Evolutionary conservation across 2,888 invertebrate genomes (phyloP).

Genomic region (Axea sp.): DNA sequence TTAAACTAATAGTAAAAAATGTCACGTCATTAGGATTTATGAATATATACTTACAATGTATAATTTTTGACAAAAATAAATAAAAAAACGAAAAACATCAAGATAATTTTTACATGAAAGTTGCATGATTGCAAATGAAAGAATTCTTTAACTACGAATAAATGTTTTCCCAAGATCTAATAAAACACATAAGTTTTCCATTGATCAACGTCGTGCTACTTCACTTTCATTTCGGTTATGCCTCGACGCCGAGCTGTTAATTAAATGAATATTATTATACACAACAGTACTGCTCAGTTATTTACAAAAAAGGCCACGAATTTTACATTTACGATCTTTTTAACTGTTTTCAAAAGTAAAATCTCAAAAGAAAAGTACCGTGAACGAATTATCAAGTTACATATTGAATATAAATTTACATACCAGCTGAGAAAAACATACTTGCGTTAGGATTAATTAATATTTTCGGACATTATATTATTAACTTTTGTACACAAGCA

Average conservation of each 20-base stretch:
- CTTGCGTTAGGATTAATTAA: too few species aligned
- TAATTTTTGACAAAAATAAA: background rate
- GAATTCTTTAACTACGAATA: conserved; percentile 18
- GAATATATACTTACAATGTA: too few species aligned
- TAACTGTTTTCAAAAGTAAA: conserved; percentile 36
- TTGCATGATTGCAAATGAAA: conserved; percentile 32
- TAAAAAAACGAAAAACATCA: conserved; percentile 2
- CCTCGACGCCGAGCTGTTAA: conserved; percentile 56
- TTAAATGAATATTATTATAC: conserved; percentile 59
- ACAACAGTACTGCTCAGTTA: conserved; percentile 50
- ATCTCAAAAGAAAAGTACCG: conserved; percentile 8
- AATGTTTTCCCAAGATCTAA: conserved; percentile 31
- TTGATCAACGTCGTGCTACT: conserved; percentile 56
- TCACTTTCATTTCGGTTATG: conserved; percentile 62
- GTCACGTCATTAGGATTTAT: too few species aligned
- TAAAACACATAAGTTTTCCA: conserved; percentile 47
- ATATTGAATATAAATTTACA: background rate
- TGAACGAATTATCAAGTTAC: conserved; percentile 9
- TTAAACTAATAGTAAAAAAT: conserved; percentile 6
- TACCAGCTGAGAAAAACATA: too few species aligned
- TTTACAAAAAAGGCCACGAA: conserved; percentile 44
- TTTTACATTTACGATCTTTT: conserved; percentile 23
- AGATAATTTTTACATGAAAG: conserved; percentile 39
- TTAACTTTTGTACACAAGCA: too few species aligned
- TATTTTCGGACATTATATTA: too few species aligned